Conservation (phyloP, 2,888 invertebrate genomes). For the Cryptocephalus moraei region DNA sequence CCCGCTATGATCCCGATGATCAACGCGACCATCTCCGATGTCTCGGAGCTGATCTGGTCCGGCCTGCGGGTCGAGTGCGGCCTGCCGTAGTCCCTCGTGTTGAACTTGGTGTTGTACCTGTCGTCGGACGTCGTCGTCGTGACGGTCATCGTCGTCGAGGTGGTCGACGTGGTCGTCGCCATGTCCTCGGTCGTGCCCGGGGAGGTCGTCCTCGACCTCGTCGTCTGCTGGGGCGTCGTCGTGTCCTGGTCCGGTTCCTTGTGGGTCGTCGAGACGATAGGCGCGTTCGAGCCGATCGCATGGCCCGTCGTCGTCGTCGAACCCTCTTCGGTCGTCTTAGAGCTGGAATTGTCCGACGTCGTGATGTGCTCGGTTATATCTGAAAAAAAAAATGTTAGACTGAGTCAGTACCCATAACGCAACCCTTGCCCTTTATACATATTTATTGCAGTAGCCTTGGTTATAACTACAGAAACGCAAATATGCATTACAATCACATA, state of each 20-base stretch:
- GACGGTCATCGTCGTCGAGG: conserved; percentile 3
- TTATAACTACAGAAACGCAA: too few species aligned
- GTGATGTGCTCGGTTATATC: conserved; percentile 13
- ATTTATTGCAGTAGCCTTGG: too few species aligned
- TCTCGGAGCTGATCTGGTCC: conserved; percentile 54
- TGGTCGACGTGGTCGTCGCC: conserved; percentile 5
- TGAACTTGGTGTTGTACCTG: background rate
- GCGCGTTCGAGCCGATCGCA: conserved; percentile 2
- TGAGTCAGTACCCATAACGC: background rate
- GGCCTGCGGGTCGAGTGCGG: conserved; percentile 27
- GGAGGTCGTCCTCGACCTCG: conserved; percentile 10
- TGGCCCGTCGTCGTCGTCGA: conserved; percentile 9
- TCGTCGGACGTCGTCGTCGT: conserved; percentile 8
- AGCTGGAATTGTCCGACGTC: conserved; percentile 15
- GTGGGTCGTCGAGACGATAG: background rate
- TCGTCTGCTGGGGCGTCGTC: conserved; percentile 9
- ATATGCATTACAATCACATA: too few species aligned
- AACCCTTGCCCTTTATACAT: background rate
- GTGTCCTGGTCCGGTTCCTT: conserved; percentile 4
- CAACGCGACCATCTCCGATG: conserved; percentile 63
- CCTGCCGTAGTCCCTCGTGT: background rate
- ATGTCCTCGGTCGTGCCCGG: conserved; percentile 9
- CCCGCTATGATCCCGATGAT: conserved; percentile 86
- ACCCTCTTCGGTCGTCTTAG: conserved; percentile 32
- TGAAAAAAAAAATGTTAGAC: conserved; percentile 2